Percentiles rank a stretch among this genome's conserved stretches.
phyloP scores from a whole-genome alignment of 2,888 invertebrate species.

The Acanthosoma haemorrhoidale region DNA sequence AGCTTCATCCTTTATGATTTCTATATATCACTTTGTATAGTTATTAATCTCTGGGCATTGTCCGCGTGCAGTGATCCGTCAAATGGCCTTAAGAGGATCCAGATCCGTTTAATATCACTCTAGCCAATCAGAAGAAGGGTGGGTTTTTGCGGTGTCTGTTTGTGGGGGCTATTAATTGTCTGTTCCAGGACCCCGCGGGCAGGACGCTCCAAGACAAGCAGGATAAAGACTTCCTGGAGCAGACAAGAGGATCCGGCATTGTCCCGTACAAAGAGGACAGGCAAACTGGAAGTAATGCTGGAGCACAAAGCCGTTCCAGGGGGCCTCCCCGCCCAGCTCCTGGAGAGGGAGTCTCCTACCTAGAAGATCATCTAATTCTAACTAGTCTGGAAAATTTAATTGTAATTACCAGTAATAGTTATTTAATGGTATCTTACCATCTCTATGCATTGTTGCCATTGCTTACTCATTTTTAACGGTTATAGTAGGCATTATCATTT shows the following conservation, averaged over 20 bases:
- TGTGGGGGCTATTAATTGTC: conserved; percentile 9
- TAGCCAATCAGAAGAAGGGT: not conserved
- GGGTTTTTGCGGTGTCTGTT: not conserved
- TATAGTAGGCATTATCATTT: too few species aligned
- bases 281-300: conserved; percentile 9
- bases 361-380: too few species aligned
- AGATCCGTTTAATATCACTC: conserved; percentile 1
- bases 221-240: conserved; percentile 11
- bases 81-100: not conserved
- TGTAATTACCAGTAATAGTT: too few species aligned
- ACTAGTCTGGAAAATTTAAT: too few species aligned
- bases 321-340: too few species aligned
- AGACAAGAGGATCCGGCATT: conserved; percentile 8
- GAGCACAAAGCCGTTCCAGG: not conserved
- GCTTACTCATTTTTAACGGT: too few species aligned
- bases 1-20: not conserved
- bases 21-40: not conserved
- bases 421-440: too few species aligned
- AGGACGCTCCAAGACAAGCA: conserved; percentile 8
- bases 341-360: too few species aligned
- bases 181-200: too few species aligned
- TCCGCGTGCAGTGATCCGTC: not conserved
- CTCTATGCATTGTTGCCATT: too few species aligned
- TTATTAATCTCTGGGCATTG: not conserved
- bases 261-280: conserved; percentile 1